Evolutionary conservation across 1,140 invertebrate genomes (phyloP).

Genomic region (Cataglyphis hispanica): DNA sequence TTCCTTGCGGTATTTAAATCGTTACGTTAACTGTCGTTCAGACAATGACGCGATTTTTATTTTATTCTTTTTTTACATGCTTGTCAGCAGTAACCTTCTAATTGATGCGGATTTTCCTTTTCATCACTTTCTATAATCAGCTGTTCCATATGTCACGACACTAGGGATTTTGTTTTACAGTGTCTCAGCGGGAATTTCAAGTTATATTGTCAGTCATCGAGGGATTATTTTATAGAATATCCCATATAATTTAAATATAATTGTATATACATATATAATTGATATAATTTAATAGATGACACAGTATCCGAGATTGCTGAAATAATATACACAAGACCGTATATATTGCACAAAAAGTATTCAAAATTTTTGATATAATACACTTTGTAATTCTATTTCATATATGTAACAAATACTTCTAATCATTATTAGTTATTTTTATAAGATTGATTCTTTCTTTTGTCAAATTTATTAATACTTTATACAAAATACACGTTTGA

Average conservation of each 20-base stretch:
- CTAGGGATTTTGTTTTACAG: conserved; percentile 67
- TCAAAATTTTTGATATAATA: background rate
- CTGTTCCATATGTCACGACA: conserved; percentile 61
- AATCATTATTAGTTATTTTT: background rate
- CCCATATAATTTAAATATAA: background rate
- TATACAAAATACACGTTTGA: background rate
- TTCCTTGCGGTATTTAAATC: conserved; percentile 21
- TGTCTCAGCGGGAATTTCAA: conserved; percentile 27
- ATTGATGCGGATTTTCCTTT: conserved; percentile 71
- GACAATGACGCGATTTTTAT: conserved; percentile 49
- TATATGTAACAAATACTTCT: too few species aligned
- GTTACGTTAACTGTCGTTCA: conserved; percentile 16
- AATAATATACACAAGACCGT: too few species aligned
- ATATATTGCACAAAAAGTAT: too few species aligned
- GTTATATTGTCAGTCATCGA: background rate
- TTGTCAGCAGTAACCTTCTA: conserved; percentile 65
- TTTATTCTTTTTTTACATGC: conserved; percentile 69
- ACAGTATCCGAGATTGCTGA: too few species aligned
- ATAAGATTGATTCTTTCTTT: background rate
- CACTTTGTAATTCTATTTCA: background rate
- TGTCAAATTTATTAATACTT: background rate
- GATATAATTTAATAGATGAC: too few species aligned
- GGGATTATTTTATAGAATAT: background rate
- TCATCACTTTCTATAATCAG: conserved; percentile 70
- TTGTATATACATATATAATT: background rate